Base-by-base conservation (phyloP, 1,140 invertebrate genomes). In the Lepidurus couesii region DNA sequence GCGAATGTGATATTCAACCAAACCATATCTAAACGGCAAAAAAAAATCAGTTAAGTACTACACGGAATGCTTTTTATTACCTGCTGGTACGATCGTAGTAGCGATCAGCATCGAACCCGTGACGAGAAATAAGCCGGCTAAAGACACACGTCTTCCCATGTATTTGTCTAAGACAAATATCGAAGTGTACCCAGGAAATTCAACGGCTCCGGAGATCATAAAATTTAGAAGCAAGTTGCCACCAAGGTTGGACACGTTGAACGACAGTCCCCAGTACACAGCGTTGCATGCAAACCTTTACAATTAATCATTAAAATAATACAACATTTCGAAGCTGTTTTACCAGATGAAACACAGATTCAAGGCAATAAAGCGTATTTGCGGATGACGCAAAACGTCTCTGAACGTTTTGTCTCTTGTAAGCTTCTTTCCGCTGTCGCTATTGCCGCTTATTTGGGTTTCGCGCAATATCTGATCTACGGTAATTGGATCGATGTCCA, bases 1-100 rank as follows among this genome's bases (percentile, higher is more conserved):
- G 76, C 86, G 77, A 73, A 79, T 43, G 16, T 76, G 42, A 53
- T 81, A 4, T 44, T 77, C 53, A 65, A 65, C 53, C 53, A 65
- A 65, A 16, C 13, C 53, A 65, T 65, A 21, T 65, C 53, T 65
- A n/a, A 13, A 65, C 13, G n/a, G n/a, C n/a, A n/a, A n/a, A n/a
- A n/a, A n/a, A 16, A 65, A 65, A 11, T 16, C 16, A 7, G 13
- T 65, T 65, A 11, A 65, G 4, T 4, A 34, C 34, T 34, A 34
- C 2, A 34, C n/a, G 3, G 4, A 7, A 65, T 65, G 6, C 13
- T 34, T 8, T 13, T 24, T 44, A 16, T 47, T 47, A 47, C 79
- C 75, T 74, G 42, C 75, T 11, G 79, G 79, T 34, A 79, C 79
- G 6, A 74, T 11, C 9, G 75, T 45, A 26, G 79, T 74, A 45